phyloP scores from a whole-genome alignment of 2,113 vertebrate species.

The Ginglymostoma cirratum region DNA sequence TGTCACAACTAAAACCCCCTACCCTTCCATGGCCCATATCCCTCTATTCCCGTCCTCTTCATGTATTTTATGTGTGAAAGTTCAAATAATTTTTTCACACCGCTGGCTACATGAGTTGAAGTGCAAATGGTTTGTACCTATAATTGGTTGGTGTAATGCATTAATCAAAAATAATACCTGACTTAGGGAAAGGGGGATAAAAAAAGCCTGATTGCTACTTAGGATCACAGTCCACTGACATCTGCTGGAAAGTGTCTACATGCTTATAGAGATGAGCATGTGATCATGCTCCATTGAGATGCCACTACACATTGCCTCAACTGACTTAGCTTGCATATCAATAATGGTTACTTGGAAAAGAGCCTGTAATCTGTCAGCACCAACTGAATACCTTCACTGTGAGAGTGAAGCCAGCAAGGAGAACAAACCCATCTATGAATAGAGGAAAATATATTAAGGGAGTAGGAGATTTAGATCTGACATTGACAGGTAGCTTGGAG shows the following conservation, averaged over 20 bases:
- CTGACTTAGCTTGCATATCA: not conserved
- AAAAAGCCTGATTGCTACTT: no score
- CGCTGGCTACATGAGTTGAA: not conserved
- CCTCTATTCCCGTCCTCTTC: no score
- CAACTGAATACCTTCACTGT: conserved; percentile 1
- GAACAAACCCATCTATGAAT: not conserved
- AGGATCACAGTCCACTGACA: not conserved
- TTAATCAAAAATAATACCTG: not conserved
- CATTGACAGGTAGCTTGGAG: not conserved
- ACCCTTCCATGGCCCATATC: no score
- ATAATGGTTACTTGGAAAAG: not conserved
- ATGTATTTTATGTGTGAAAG: not conserved
- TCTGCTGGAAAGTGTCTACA: not conserved
- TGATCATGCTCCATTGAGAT: not conserved
- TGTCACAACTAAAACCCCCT: no score
- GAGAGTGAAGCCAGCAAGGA: not conserved
- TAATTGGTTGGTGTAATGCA: not conserved
- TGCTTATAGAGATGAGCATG: not conserved
- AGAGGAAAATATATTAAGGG: not conserved
- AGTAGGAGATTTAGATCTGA: not conserved
- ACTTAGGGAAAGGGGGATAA: not conserved
- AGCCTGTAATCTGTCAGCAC: not conserved
- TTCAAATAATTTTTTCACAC: not conserved
- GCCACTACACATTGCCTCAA: not conserved
- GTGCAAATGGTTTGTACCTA: not conserved